Evolutionary conservation across 2,113 vertebrate genomes (phyloP).

Genomic region (Azemiops feae): DNA sequence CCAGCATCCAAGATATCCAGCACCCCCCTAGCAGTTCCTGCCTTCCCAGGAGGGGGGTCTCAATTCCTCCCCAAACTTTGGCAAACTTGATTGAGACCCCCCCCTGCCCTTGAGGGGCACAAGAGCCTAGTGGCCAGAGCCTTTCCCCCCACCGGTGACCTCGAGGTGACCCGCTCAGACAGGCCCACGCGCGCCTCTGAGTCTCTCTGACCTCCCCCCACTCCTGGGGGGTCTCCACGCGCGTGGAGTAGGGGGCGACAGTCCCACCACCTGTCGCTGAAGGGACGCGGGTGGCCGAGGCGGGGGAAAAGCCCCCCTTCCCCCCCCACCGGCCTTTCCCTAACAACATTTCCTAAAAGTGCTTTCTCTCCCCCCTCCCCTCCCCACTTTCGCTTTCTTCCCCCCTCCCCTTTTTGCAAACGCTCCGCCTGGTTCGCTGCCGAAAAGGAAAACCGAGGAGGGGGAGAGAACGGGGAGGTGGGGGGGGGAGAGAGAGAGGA

Average conservation of each 20-base stretch:
- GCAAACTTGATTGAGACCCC: background rate
- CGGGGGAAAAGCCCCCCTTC: background rate
- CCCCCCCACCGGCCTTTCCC: background rate
- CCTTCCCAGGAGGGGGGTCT: background rate
- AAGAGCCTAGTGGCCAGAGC: background rate
- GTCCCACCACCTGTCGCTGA: background rate
- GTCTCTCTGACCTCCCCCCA: background rate
- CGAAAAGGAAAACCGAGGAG: background rate
- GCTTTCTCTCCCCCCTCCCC: background rate
- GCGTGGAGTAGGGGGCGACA: background rate
- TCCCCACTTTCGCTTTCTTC: background rate
- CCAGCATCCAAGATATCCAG: background rate
- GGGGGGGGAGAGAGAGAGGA: background rate
- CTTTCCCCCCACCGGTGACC: background rate
- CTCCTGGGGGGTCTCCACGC: background rate
- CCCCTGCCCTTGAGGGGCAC: background rate
- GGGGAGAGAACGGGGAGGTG: accelerated
- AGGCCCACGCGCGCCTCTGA: accelerated
- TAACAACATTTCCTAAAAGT: background rate
- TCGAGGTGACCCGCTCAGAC: background rate
- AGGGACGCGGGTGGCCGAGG: background rate
- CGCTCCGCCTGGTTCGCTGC: too few relatives aligned
- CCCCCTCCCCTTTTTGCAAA: background rate
- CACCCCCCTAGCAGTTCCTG: background rate
- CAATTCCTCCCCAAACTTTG: background rate